Evolutionary conservation across 2,888 invertebrate species (phyloP).

Genomic region (Tetropium fuscum): DNA sequence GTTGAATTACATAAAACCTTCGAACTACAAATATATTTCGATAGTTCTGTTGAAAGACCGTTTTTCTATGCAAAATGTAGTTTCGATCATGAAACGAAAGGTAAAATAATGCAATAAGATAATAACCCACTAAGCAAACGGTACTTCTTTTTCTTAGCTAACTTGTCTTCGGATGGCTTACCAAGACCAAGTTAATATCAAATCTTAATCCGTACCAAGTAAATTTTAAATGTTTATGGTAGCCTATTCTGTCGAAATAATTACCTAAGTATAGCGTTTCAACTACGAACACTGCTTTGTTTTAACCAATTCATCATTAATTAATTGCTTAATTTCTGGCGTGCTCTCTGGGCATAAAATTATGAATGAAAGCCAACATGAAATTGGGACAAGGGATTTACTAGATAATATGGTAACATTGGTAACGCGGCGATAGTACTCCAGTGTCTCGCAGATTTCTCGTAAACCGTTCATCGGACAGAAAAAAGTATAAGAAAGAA

Average conservation of each 20-base stretch:
- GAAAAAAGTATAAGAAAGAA: no score
- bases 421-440: no score
- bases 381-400: no score
- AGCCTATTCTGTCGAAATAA: slow-evolving; percentile 7
- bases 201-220: slow-evolving; percentile 8
- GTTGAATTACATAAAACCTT: no score
- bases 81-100: background rate
- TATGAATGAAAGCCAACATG: background rate
- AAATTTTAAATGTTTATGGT: slow-evolving; percentile 18
- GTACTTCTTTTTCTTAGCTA: background rate
- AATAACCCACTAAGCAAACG: slow-evolving; percentile 16
- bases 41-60: no score
- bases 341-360: background rate
- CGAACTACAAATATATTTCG: no score
- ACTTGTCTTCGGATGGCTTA: slow-evolving; percentile 11
- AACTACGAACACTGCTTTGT: background rate
- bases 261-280: slow-evolving; percentile 9
- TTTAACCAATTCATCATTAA: slow-evolving; percentile 6
- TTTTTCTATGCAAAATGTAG: slow-evolving; percentile 2
- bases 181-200: slow-evolving; percentile 13
- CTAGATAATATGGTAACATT: no score
- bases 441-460: no score
- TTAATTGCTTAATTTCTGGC: background rate
- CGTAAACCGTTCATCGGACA: no score
- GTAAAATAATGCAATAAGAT: slow-evolving; percentile 8